A percentile compares a stretch with the other conserved stretches of the same genome.
Evolutionary conservation across 1,140 invertebrate genomes (phyloP).

Genomic region (Phocides pigmalion): DNA sequence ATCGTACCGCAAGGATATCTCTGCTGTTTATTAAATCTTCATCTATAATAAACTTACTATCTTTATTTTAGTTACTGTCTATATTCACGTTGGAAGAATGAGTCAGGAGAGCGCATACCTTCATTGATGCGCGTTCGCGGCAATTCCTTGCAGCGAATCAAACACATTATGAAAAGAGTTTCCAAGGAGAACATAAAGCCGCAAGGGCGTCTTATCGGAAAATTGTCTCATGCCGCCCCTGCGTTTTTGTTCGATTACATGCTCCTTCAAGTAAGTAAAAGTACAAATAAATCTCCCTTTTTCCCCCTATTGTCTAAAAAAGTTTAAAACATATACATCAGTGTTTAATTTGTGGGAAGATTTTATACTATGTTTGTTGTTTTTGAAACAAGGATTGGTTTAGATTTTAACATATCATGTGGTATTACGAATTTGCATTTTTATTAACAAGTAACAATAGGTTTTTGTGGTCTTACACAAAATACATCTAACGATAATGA

Average conservation of each 20-base stretch:
- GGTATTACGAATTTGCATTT: too few relatives aligned
- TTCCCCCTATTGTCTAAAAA: too few relatives aligned
- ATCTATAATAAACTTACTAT: conserved; percentile 7
- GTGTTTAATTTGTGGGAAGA: too few relatives aligned
- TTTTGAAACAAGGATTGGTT: too few relatives aligned
- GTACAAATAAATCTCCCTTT: too few relatives aligned
- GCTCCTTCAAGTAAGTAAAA: conserved; percentile 87
- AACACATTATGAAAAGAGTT: conserved; percentile 98
- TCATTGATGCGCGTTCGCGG: conserved; percentile 92
- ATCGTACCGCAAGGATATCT: too few relatives aligned
- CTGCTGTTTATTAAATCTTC: conserved; percentile 2
- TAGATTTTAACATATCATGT: too few relatives aligned
- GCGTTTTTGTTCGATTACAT: conserved; percentile 98
- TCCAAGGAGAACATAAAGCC: conserved; percentile 99
- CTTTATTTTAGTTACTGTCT: conserved; percentile 89
- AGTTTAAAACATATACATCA: too few relatives aligned
- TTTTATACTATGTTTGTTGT: too few relatives aligned
- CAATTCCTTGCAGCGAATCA: conserved; percentile 95
- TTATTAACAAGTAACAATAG: too few relatives aligned
- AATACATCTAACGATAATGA: too few relatives aligned
- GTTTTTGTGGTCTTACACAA: too few relatives aligned
- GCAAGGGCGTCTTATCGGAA: conserved; percentile 97
- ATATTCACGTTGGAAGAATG: conserved; percentile 95
- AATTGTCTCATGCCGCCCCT: conserved; percentile 97
- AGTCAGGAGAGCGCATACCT: conserved; percentile 91